These are phyloP conservation scores for Onychomys arenicola DNA, from an alignment of 2,797 vertebrate genomes.

Conservation along the genomic window DNA sequence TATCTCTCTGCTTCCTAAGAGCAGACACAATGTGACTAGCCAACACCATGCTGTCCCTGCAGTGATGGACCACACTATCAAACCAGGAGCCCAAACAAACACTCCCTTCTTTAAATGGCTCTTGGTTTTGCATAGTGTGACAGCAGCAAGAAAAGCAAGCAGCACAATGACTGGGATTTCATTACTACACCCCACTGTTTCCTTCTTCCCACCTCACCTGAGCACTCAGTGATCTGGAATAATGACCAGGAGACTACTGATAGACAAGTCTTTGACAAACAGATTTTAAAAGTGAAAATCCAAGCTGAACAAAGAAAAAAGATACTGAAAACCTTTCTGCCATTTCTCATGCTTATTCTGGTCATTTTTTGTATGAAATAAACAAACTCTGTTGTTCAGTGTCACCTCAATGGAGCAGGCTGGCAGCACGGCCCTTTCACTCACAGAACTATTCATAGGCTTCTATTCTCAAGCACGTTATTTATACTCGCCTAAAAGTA, in stretches of 20 bases:
- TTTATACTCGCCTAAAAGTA: constrained; percentile 81
- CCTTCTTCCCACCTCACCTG: constrained; percentile 1
- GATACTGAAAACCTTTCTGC: constrained; percentile 56
- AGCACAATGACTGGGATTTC: neutral
- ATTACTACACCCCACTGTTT: neutral
- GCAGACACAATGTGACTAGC: neutral
- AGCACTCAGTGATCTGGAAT: neutral
- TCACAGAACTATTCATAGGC: constrained; percentile 76
- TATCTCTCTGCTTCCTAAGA: neutral
- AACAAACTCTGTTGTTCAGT: constrained; percentile 62
- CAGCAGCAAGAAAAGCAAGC: neutral
- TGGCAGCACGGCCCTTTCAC: constrained; percentile 66
- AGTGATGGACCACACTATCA: neutral
- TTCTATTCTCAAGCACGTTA: constrained; percentile 78
- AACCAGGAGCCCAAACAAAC: neutral
- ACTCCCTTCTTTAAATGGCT: neutral
- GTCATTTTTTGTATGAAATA: constrained; percentile 65
- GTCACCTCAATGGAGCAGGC: constrained; percentile 75
- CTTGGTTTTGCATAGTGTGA: neutral
- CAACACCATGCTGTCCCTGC: rapidly evolving
- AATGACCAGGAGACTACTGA: neutral
- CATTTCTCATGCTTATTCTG: constrained; percentile 67
- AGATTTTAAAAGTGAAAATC: constrained; percentile 55
- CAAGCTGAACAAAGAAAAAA: neutral
- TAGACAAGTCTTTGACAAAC: constrained; percentile 14